Base-by-base conservation (phyloP, 1,140 invertebrate genomes). In the Drosophila lowei region DNA sequence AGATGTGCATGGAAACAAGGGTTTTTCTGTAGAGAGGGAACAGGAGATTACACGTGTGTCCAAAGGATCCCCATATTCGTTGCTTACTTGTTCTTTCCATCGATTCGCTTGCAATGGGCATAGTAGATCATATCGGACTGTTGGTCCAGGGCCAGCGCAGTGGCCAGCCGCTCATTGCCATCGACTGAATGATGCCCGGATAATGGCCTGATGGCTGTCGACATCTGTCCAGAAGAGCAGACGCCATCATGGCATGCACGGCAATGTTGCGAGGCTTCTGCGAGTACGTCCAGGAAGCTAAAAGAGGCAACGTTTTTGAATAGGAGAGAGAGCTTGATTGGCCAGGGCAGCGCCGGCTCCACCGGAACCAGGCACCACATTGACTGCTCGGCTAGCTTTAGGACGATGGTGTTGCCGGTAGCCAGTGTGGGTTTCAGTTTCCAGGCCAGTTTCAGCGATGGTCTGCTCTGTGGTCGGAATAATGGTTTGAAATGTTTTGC, bases 181-280 rank as follows among this genome's bases (percentile, higher is more conserved):
- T 99, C 97, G 76, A 98, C 94, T 71, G 1, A 18, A 18, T 18
- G 18, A 18, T 18, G 95, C 94, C n/a, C 96, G 93, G 84, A 97
- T 94, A 41, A 99, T 95, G 53, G 94, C 94, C 21, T 95, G 95
- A 48, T 94, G 93, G 28, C 93, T 92, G 6, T 95, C 95, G 30
- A 96, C 93, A 91, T 98, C 97, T 1, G 95, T 96, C 95, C 97
- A 99, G 77, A 98, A 97, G 23, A 98, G 92, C 30, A 96, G 92
- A 92, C 95, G 94, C 92, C 18, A 95, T 96, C 46, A 94, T 94
- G 42, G 96, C 94, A 93, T 98, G 96, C 5, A 98, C 93, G 0
- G 95, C 96, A 47, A 98, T 93, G 73, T 95, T 94, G 59, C 96
- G 93, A 0, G 97, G 97, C 90, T 96, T 96, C 84, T 96, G 95